A percentile compares a stretch with the other conserved stretches of the same genome.
Conservation (phyloP, 2,113 vertebrate species). For the Heliornis fulica region DNA sequence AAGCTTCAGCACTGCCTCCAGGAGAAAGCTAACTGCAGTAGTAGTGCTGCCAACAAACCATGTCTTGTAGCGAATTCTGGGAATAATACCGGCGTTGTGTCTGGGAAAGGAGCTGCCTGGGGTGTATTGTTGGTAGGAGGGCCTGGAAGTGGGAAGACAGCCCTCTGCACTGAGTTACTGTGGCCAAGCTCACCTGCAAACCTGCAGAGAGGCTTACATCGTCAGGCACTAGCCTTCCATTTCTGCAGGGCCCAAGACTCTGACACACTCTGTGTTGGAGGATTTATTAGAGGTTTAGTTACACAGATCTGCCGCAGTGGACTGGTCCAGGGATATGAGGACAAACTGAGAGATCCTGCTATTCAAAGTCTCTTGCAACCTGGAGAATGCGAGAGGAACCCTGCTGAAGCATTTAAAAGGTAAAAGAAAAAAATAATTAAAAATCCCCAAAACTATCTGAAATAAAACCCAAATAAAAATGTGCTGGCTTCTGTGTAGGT, state of each 20-base stretch:
- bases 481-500: neutral
- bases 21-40: constrained; percentile 87
- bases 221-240: constrained; percentile 89
- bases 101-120: constrained; percentile 85
- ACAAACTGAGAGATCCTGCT: constrained; percentile 88
- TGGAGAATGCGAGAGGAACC: constrained; percentile 94
- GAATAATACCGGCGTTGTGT: constrained; percentile 70
- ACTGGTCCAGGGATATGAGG: constrained; percentile 88
- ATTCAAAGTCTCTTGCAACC: constrained; percentile 86
- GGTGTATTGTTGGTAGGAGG: constrained; percentile 94
- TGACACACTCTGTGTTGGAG: constrained; percentile 88
- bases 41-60: constrained; percentile 73
- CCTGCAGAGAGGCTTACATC: constrained; percentile 85
- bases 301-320: constrained; percentile 86
- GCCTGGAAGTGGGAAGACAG: constrained; percentile 94
- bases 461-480: neutral
- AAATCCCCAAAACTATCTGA: neutral
- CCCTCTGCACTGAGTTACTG: constrained; percentile 91
- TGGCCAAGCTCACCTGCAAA: constrained; percentile 89
- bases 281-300: constrained; percentile 87
- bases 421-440: constrained; percentile 61
- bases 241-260: constrained; percentile 96
- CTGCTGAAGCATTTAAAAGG: constrained; percentile 96
- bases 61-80: constrained; percentile 68
- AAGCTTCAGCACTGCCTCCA: constrained; percentile 98